Conservation (phyloP, 2,888 invertebrate species). For the Mayetiola destructor region DNA sequence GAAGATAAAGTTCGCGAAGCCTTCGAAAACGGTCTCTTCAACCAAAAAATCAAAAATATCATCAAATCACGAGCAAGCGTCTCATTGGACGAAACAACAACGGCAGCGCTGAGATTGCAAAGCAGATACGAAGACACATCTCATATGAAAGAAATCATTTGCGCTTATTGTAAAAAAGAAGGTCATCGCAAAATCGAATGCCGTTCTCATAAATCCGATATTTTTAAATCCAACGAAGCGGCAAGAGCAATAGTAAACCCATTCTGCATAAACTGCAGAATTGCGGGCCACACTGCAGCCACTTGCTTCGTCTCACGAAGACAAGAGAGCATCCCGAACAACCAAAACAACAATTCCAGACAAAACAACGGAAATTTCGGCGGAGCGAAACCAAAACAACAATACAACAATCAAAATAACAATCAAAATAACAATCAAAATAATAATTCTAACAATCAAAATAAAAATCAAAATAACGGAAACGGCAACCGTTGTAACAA, state of each 20-base stretch:
- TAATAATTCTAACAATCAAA: neutral
- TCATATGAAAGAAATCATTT: too few species aligned
- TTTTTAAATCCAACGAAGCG: neutral
- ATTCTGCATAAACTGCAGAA: neutral
- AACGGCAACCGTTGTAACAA: neutral
- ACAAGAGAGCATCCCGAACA: too few species aligned
- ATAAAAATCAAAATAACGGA: neutral
- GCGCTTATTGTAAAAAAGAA: neutral
- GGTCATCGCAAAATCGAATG: neutral
- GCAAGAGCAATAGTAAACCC: neutral
- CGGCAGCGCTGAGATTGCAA: too few species aligned
- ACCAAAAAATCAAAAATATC: too few species aligned
- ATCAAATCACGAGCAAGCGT: too few species aligned
- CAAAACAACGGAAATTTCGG: too few species aligned
- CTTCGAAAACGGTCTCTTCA: neutral
- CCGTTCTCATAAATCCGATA: neutral
- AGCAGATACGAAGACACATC: too few species aligned
- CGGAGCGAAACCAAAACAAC: neutral
- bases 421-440: neutral
- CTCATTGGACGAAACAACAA: too few species aligned
- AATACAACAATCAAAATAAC: neutral
- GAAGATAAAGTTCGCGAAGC: neutral
- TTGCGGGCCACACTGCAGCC: neutral
- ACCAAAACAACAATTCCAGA: too few species aligned
- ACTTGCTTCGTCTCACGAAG: neutral